Conservation (phyloP, 2,888 invertebrate genomes). For the Melinaea menophilus region DNA sequence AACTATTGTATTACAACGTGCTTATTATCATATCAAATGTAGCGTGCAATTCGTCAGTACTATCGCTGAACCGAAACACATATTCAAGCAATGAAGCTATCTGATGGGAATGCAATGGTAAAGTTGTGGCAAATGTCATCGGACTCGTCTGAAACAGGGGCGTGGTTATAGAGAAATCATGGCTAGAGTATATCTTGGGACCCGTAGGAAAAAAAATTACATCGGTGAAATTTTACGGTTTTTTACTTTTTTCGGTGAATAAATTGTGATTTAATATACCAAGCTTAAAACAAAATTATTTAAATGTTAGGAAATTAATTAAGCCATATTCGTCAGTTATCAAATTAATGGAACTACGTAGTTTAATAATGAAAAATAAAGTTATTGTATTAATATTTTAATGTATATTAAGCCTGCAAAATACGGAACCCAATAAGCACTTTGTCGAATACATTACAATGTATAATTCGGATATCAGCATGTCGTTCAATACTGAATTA, state of each 20-base stretch:
- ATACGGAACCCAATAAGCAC: conserved; percentile 21
- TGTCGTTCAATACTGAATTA: conserved; percentile 37
- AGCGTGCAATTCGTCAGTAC: not conserved
- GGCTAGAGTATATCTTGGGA: conserved; percentile 4
- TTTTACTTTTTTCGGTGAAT: no score
- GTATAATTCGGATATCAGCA: conserved; percentile 39
- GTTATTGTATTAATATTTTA: no score
- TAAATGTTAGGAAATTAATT: no score
- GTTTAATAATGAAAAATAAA: no score
- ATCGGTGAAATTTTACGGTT: no score
- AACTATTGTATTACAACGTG: not conserved
- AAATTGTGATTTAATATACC: no score
- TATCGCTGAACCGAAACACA: conserved; percentile 8
- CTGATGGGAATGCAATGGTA: conserved; percentile 40
- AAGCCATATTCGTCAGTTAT: no score
- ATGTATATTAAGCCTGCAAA: not conserved
- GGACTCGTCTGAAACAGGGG: conserved; percentile 32
- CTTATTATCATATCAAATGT: conserved; percentile 3
- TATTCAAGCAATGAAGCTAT: conserved; percentile 27
- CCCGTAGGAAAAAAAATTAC: no score
- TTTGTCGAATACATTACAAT: conserved; percentile 34
- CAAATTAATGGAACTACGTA: no score
- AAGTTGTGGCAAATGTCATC: conserved; percentile 40
- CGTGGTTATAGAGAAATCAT: conserved; percentile 36
- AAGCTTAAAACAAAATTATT: no score